Evolutionary conservation across 2,888 invertebrate genomes (phyloP), one percentile per base, ranked within the genome.

Genomic region (Drosophila colorata): DNA sequence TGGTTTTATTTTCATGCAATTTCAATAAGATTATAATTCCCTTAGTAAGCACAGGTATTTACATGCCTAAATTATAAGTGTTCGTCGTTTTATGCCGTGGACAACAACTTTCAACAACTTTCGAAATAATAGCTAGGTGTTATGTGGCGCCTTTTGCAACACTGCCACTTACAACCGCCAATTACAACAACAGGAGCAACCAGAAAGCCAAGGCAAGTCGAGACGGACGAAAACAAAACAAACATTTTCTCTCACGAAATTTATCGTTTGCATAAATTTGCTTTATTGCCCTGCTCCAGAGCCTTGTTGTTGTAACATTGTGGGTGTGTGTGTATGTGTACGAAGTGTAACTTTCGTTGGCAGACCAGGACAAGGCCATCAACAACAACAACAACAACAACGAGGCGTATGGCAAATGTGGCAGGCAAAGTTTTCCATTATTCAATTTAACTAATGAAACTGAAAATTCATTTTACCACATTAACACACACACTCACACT

Each of bases 361-460:
- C 61, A 71, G 76, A 76, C 69, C 80, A 78, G 78, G 69, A 71
- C 81, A 84, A 70, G 78, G 69, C 74, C 69, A 77, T 44, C 33
- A 23, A 14, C 41, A 65, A 56, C 57, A 68, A 38, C 47, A 86
- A 37, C 53, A 60, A 44, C 55, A 56, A 53, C 59, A 69, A 56
- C 69, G 57, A 73, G 44, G 55, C 69, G 66, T 59, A 56, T 64
- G 75, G 61, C 74, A 69, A 89, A 86, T 87, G 86, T 79, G 89
- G 83, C 86, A 69, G 75, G 52, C 89, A 83, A 87, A 89, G 79
- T 89, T 90, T 83, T 90, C 86, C 83, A 89, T 87, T 89, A 90
- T 90, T 90, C 89, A 90, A 90, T 90, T 91, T 90, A 90, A 91
- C 91, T 90, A 91, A 90, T 90, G 91, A 91, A 90, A 89, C 90